A percentile compares a stretch with the other conserved stretches of the same genome.
These are phyloP conservation scores for Harpagoxenus sublaevis DNA, from an alignment of 2,888 invertebrate species.

Conservation along the genomic window DNA sequence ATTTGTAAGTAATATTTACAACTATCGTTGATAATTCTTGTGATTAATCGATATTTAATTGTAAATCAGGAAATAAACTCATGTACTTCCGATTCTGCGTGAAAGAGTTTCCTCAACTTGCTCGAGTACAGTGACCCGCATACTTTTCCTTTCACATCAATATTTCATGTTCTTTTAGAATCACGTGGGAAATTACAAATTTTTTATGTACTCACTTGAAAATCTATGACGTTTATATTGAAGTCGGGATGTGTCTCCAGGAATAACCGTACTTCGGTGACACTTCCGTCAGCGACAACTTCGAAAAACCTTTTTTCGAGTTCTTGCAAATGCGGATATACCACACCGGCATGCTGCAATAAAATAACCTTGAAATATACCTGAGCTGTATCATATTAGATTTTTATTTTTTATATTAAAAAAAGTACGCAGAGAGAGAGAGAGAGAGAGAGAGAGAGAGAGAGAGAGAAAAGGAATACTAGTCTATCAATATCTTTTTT, in stretches of 20 bases:
- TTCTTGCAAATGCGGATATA: conserved; percentile 87
- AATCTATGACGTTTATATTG: conserved; percentile 87
- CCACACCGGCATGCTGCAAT: conserved; percentile 84
- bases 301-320: conserved; percentile 87
- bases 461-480: background rate
- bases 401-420: background rate
- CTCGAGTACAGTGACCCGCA: background rate
- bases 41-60: background rate
- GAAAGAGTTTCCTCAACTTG: too few species aligned
- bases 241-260: conserved; percentile 86
- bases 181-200: background rate
- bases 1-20: background rate
- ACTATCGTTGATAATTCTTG: background rate
- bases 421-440: background rate
- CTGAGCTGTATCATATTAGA: background rate
- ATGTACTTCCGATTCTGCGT: background rate
- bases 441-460: background rate
- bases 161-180: background rate
- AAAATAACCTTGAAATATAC: conserved; percentile 30
- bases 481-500: background rate
- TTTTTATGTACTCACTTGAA: conserved; percentile 62
- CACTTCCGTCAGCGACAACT: conserved; percentile 86
- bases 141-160: background rate
- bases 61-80: background rate
- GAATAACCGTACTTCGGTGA: conserved; percentile 86